Base-by-base conservation (phyloP, 2,797 vertebrate species). In the Anas georgica region DNA sequence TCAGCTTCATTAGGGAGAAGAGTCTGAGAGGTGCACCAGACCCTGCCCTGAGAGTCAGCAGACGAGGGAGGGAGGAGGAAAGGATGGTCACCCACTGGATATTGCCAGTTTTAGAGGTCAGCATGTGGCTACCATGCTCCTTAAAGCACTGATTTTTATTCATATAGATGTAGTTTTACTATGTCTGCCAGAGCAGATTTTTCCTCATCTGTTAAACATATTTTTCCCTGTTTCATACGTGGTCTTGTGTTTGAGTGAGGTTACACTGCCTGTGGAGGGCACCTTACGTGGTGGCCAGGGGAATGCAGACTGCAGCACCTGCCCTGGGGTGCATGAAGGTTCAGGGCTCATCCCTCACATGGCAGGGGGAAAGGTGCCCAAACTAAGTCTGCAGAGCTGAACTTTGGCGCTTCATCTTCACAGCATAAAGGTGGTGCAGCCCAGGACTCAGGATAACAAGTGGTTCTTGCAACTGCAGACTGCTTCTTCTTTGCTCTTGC, bases 81-180 rank as follows among this genome's bases (percentile, higher is more conserved):
- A 10, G 26, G 25, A 5, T 37, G 15, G 31, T 83, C 3, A 0
- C 8, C 45, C 48, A 0, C n/a, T 39, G 28, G 15, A 25, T 73
- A 55, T 28, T 43, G 39, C 16, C 39, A n/a, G 18, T 8, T 73
- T 62, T 39, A 50, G 46, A 29, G 8, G 7, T 22, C 67, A 23
- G 16, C 62, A 15, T 15, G 33, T 28, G 16, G 17, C 43, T 68
- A 56, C 26, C 9, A 12, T 22, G 22, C n/a, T 74, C 22, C 29
- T 82, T 64, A 48, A 28, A 55, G 22, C 12, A 9, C 22, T 45
- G 20, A 2, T 29, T 64, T 68, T 78, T 50, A 46, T 70, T 75
- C n/a, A 15, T 26, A 28, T 15, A 54, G 20, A 7, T 25, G 6
- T 23, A 33, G 17, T 48, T 39, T 63, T 63, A 62, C 5, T 55